These are phyloP conservation scores for Eira barbara DNA, from an alignment of 2,113 vertebrate species.

Conservation along the genomic window DNA sequence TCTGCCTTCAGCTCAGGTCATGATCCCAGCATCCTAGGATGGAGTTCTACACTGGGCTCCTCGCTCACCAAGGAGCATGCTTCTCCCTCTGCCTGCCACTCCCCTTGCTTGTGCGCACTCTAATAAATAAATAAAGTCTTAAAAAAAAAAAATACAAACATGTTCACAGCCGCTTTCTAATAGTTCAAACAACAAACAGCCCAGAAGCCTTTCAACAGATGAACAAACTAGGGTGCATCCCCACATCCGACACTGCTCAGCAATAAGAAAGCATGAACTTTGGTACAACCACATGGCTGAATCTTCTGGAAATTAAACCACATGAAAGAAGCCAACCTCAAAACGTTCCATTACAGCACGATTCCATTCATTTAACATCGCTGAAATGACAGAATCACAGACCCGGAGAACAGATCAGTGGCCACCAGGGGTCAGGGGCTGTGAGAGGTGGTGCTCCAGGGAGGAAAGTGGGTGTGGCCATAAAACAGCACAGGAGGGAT, in stretches of 20 bases:
- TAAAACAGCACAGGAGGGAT: background rate
- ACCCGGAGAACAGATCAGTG: background rate
- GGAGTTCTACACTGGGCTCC: background rate
- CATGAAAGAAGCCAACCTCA: background rate
- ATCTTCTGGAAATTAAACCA: background rate
- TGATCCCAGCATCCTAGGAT: background rate
- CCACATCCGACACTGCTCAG: background rate
- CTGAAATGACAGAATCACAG: background rate
- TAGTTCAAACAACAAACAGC: background rate
- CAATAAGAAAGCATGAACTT: background rate
- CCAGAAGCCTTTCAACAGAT: background rate
- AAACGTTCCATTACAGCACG: background rate
- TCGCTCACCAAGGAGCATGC: background rate
- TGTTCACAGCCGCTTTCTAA: background rate
- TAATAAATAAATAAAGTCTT: background rate
- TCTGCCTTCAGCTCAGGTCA: background rate
- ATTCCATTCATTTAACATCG: background rate
- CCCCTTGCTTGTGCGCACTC: no score
- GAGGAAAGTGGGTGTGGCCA: background rate
- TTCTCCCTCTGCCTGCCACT: background rate
- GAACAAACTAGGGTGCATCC: background rate
- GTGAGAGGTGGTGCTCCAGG: fast-evolving
- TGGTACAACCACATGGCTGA: background rate
- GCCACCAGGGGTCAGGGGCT: no score
- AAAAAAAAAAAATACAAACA: background rate